Evolutionary conservation across 1,140 invertebrate genomes (phyloP).

Genomic region (Hermetia illucens): DNA sequence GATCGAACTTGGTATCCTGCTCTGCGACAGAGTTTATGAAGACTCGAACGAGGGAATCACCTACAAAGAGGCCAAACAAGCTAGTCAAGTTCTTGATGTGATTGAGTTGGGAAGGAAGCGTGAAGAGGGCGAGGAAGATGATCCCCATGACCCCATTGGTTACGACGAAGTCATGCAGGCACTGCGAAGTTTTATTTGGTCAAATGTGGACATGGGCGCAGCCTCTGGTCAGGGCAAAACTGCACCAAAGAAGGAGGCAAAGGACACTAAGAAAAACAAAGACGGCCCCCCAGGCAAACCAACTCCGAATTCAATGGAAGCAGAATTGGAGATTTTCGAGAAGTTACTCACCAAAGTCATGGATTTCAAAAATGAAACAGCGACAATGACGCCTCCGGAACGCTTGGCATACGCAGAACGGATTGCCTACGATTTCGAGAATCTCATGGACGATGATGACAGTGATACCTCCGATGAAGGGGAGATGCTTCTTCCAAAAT

Average conservation of each 20-base stretch:
- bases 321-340: constrained; percentile 4
- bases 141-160: constrained; percentile 1
- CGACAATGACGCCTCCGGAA: constrained; percentile 4
- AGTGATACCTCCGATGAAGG: not conserved
- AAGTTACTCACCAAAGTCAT: constrained; percentile 5
- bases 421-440: constrained; percentile 4
- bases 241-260: no score
- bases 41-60: constrained; percentile 6
- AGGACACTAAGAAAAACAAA: no score
- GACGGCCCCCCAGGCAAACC: no score
- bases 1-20: constrained; percentile 6
- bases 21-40: constrained; percentile 5
- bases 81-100: constrained; percentile 3
- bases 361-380: constrained; percentile 1
- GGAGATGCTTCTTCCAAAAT: not conserved
- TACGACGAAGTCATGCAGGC: constrained; percentile 6
- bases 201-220: no score
- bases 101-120: constrained; percentile 3
- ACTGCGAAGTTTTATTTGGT: constrained; percentile 4
- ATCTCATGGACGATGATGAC: not conserved
- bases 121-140: constrained; percentile 4
- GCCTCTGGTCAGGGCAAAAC: no score
- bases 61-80: constrained; percentile 5
- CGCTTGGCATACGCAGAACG: constrained; percentile 3
- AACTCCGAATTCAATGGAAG: constrained; percentile 2